phyloP scores from a whole-genome alignment of 2,888 invertebrate genomes.

The Cylindroiulus punctatus region DNA sequence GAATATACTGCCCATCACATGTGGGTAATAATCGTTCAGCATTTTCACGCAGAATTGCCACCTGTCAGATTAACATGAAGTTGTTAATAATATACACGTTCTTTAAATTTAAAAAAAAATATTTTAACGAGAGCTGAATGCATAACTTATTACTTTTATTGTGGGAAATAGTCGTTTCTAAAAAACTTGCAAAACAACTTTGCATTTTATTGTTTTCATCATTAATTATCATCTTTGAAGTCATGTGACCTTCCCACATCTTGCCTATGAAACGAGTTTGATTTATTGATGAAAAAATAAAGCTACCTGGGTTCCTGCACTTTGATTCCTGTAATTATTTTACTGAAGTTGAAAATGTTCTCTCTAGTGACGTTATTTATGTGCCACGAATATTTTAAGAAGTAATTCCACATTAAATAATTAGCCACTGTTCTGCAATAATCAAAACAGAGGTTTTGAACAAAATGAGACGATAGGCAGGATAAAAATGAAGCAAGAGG shows the following conservation, averaged over 20 bases:
- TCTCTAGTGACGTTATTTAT: slow-evolving; percentile 50
- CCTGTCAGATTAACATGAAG: not conserved
- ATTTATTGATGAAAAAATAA: not conserved
- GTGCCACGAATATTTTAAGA: slow-evolving; percentile 55
- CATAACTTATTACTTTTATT: too few relatives aligned
- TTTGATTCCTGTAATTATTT: slow-evolving; percentile 52
- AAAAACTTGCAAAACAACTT: too few relatives aligned
- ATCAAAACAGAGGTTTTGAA: not conserved
- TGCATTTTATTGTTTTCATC: too few relatives aligned
- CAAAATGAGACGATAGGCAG: not conserved
- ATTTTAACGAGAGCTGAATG: too few relatives aligned
- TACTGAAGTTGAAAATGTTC: slow-evolving; percentile 53
- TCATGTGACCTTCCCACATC: too few relatives aligned
- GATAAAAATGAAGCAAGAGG: not conserved
- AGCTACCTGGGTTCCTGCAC: slow-evolving; percentile 55
- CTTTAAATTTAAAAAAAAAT: too few relatives aligned
- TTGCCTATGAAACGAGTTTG: not conserved
- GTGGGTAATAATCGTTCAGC: slow-evolving; percentile 47
- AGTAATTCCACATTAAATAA: slow-evolving; percentile 56
- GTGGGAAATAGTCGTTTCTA: too few relatives aligned
- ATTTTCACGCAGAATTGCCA: slow-evolving; percentile 53
- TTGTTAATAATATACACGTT: too few relatives aligned
- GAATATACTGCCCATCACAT: slow-evolving; percentile 55
- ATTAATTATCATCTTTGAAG: too few relatives aligned
- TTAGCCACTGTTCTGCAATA: slow-evolving; percentile 56